Conservation (phyloP, 2,888 invertebrate genomes). For the Iselma pallidipennis region DNA sequence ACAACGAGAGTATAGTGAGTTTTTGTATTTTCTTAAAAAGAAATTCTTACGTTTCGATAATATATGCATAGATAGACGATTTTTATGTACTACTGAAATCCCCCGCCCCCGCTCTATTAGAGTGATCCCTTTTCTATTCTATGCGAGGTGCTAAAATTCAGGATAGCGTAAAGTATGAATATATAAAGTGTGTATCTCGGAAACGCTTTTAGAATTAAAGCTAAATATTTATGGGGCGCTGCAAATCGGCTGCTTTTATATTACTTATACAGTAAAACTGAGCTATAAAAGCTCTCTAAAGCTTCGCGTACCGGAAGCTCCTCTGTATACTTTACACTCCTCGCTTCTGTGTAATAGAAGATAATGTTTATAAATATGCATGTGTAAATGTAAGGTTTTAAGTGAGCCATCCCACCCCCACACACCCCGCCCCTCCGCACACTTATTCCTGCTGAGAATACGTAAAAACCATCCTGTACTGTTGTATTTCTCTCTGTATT, state of each 20-base stretch:
- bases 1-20: no score
- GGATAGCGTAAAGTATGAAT: slow-evolving; percentile 49
- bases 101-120: no score
- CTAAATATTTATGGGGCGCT: slow-evolving; percentile 58
- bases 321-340: slow-evolving; percentile 53
- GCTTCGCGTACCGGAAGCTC: slow-evolving; percentile 49
- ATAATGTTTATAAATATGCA: slow-evolving; percentile 59
- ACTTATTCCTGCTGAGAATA: slow-evolving; percentile 41
- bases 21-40: no score
- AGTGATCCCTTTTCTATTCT: neutral
- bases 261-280: slow-evolving; percentile 58
- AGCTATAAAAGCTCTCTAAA: slow-evolving; percentile 56
- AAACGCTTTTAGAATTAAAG: slow-evolving; percentile 57
- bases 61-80: no score
- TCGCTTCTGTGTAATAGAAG: slow-evolving; percentile 56
- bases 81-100: no score
- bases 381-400: slow-evolving; percentile 56
- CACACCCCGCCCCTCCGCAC: slow-evolving; percentile 18
- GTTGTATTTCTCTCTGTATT: no score
- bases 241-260: slow-evolving; percentile 59
- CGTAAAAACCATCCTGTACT: slow-evolving; percentile 37
- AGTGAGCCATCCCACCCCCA: slow-evolving; percentile 31
- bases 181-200: slow-evolving; percentile 55
- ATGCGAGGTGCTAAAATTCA: slow-evolving; percentile 19
- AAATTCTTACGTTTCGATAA: no score